Base-by-base conservation (phyloP, 2,797 vertebrate species). In the Phaenicophaeus curvirostris region DNA sequence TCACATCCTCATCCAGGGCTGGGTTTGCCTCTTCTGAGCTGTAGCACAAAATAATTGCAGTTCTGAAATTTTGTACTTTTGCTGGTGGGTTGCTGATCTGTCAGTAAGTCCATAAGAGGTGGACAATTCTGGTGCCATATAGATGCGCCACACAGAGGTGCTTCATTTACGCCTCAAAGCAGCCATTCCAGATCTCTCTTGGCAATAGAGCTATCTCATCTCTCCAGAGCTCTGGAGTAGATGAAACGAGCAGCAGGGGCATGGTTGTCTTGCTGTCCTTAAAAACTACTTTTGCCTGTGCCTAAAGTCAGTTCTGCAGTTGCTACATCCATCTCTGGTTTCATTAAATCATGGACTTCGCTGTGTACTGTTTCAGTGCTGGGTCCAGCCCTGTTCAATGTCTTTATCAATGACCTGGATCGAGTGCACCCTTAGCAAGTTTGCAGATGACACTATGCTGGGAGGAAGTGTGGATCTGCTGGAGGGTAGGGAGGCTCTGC, bases 31-130 rank as follows among this genome's bases (percentile, higher is more conserved):
- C 46, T 80, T 83, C 51, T 58, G 71, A 54, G 39, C 85, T 81
- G 23, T 41, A 55, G 41, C 41, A 33, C 53, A 35, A 61, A 83
- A 77, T 23, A 33, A 27, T 24, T 31, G 46, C 48, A 15, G 12
- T 44, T 94, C 39, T 46, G 13, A 54, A 69, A 84, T 51, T 2
- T 55, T 31, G 75, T 76, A 74, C 19, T 86, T 84, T 78, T 66
- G 42, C n/a, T 59, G 35, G 11, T 10, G 15, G n/a, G 8, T 62
- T 57, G 44, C 46, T 57, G 41, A n/a, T 85, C 51, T 54, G 33
- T 59, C 0, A 0, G 11, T 23, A 21, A 17, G 31, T 46, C 71
- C 7, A 6, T n/a, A 67, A 71, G 58, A 81, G 8, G 7, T 6
- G 30, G 62, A 48, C 24, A 21, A 8, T 42, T 69, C 66, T 44